Percentiles rank a stretch among this genome's conserved stretches.
Conservation (phyloP, 2,797 vertebrate genomes). For the Spheniscus humboldti region DNA sequence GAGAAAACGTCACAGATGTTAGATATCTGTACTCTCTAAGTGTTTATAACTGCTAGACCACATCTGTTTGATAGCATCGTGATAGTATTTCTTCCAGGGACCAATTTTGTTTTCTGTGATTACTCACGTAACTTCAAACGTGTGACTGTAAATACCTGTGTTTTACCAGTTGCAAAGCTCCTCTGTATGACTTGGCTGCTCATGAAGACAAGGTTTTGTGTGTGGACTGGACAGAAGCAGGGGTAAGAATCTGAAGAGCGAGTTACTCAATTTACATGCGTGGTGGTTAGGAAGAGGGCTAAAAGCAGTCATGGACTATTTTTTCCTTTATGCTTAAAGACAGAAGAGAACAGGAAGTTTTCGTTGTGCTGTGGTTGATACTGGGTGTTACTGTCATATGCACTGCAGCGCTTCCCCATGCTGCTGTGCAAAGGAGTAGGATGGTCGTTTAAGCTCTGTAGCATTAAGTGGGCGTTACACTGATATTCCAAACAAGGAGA, state of each 20-base stretch:
- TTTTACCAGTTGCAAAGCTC: constrained; percentile 87
- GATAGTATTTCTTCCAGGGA: background rate
- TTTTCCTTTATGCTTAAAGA: background rate
- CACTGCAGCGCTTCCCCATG: background rate
- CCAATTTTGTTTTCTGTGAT: background rate
- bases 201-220: constrained; percentile 97
- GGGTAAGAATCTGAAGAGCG: constrained; percentile 79
- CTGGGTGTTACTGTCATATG: fast-evolving
- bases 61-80: background rate
- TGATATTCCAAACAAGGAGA: background rate
- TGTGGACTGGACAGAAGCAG: constrained; percentile 93
- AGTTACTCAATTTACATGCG: background rate
- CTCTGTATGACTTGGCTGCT: constrained; percentile 93
- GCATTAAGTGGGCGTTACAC: background rate
- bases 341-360: background rate
- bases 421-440: background rate
- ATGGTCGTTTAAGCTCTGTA: background rate
- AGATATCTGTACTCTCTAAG: background rate
- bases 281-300: background rate
- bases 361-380: background rate
- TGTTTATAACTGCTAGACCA: background rate
- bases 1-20: background rate
- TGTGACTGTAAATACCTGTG: background rate
- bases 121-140: background rate
- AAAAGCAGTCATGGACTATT: background rate